Evolutionary conservation across 1,140 invertebrate species (phyloP), one percentile per base, ranked within the genome.

Genomic region (Megalopta genalis): DNA sequence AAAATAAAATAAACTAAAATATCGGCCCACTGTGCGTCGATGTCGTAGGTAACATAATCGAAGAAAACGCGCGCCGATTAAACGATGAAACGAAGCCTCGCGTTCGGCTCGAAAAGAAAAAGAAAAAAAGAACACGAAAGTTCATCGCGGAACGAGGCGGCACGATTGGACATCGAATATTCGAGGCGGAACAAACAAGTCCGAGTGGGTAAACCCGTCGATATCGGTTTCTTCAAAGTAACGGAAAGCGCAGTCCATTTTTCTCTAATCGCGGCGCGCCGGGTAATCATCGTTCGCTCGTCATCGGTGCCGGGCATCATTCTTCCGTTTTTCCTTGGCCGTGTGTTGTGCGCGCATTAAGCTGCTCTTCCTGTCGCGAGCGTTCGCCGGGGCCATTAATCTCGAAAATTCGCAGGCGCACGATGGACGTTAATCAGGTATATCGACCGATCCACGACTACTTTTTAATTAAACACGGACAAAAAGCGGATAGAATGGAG

Each of bases 381-480:
- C 75, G 64, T 65, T 72, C 80, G 71, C 66, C 76, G 27, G 63
- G 70, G 63, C 77, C 84, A 86, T 86, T 86, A 86, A 86, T 86
- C 85, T 86, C 81, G 72, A 46, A 86, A 86, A 86, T 86, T 86
- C 81, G 81, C 72, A 16, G 67, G 42, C 71, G 72, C 60, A 83
- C 83, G 85, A 71, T 39, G 60, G 77, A 86, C 80, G 77, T 85
- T 86, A 86, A 86, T 86, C 83, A 85, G 83, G 84, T 82, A 79
- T 85, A 59, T 85, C 73, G 77, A 32, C 63, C 73, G 85, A 83
- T 72, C 69, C 32, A 59, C 71, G 84, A 86, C 80, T 86, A 83
- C 85, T 86, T 86, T 86, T 83, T 86, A 86, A 86, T 86, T 86
- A 86, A 86, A 86, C 57, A 67, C 64, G 75, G 73, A 70, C 65